A percentile compares a stretch with the other conserved stretches of the same genome.
phyloP scores from a whole-genome alignment of 1,140 invertebrate species.

The Macrosteles quadrilineatus region DNA sequence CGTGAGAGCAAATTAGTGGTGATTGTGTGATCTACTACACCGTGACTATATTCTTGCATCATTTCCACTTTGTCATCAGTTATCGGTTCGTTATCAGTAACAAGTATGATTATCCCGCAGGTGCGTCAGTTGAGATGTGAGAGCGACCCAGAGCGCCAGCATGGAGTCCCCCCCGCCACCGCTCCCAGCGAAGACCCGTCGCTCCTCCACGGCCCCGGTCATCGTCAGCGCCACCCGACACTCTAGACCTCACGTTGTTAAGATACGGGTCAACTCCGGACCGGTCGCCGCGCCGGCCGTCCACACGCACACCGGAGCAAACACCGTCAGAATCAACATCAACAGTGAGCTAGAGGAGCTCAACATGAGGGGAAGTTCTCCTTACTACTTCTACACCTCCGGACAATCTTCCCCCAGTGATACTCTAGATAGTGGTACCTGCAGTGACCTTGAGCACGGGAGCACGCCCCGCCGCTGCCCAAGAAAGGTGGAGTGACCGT shows the following conservation, averaged over 20 bases:
- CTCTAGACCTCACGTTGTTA: constrained; percentile 54
- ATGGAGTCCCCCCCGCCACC: constrained; percentile 36
- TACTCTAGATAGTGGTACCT: constrained; percentile 77
- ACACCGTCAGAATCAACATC: constrained; percentile 56
- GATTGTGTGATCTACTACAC: too few relatives aligned
- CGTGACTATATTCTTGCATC: too few relatives aligned
- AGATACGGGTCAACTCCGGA: constrained; percentile 61
- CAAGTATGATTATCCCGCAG: too few relatives aligned
- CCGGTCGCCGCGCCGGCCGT: constrained; percentile 1
- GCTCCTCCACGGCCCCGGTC: constrained; percentile 15
- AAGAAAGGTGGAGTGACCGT: constrained; percentile 54
- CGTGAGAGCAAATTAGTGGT: too few relatives aligned
- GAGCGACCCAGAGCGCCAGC: background rate
- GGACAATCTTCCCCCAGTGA: constrained; percentile 77
- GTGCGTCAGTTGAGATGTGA: too few relatives aligned
- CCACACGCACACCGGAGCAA: constrained; percentile 31
- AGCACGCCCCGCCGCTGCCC: constrained; percentile 66
- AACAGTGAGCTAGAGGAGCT: constrained; percentile 43
- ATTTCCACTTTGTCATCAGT: too few relatives aligned
- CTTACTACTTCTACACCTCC: constrained; percentile 58
- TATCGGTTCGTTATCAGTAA: too few relatives aligned
- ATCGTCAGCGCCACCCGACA: constrained; percentile 20
- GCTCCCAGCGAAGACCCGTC: constrained; percentile 39
- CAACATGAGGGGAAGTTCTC: constrained; percentile 44
- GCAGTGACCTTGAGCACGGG: constrained; percentile 71